phyloP scores from a whole-genome alignment of 92 coral and sea anemone genomes.

The Phenganax stokvisi region DNA sequence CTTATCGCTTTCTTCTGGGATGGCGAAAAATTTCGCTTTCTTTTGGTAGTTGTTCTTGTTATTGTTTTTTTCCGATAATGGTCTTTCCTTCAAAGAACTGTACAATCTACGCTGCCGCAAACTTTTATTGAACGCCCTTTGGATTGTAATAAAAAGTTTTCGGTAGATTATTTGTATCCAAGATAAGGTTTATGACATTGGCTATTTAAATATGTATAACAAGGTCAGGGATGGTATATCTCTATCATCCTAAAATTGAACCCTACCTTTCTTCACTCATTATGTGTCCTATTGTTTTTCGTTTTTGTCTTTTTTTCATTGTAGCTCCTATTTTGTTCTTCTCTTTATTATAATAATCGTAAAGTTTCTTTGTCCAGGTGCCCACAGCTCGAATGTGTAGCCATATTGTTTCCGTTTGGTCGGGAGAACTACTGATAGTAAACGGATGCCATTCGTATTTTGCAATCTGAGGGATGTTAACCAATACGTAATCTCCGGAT shows the following conservation, averaged over 20 bases:
- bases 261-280: conserved; percentile 22
- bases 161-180: background rate
- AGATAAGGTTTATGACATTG: too few species aligned
- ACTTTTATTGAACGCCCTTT: background rate
- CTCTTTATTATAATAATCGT: conserved; percentile 41
- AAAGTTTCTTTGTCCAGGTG: conserved; percentile 68
- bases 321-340: background rate
- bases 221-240: background rate
- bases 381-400: conserved; percentile 76
- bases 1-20: background rate
- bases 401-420: conserved; percentile 61
- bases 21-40: background rate
- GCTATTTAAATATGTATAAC: too few species aligned
- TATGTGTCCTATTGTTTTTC: conserved; percentile 4
- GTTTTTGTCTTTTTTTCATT: background rate
- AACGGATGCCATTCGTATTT: conserved; percentile 82
- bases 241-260: background rate
- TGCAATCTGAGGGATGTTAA: conserved; percentile 69
- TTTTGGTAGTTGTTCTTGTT: background rate
- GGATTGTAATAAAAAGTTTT: background rate
- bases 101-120: background rate
- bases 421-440: conserved; percentile 80
- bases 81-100: background rate
- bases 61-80: background rate
- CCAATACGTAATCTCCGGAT: conserved; percentile 69